Percentiles rank a stretch among this genome's conserved stretches.
These are phyloP conservation scores for Strigamia maritima DNA, from an alignment of 2,888 invertebrate species.

Conservation along the genomic window DNA sequence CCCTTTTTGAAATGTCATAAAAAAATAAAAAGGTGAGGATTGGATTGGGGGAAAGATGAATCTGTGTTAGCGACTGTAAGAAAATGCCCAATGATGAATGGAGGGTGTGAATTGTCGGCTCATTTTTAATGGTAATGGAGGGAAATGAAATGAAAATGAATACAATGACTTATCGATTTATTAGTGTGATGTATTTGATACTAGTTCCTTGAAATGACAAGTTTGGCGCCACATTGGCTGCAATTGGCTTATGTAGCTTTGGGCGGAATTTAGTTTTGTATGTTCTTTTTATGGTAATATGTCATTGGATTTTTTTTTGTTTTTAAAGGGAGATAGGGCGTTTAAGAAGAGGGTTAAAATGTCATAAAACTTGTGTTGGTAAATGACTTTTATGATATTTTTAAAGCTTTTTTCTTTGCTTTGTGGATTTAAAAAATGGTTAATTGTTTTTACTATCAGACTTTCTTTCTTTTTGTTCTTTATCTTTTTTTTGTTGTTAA, in stretches of 20 bases:
- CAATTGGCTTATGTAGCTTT: background rate
- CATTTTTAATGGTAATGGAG: slow-evolving; percentile 7
- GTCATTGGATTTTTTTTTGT: background rate
- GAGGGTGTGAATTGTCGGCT: background rate
- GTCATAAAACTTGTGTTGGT: too few relatives aligned
- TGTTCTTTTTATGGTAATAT: background rate
- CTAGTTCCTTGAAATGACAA: background rate
- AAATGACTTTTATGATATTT: too few relatives aligned
- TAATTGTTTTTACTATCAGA: background rate
- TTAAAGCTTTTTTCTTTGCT: background rate
- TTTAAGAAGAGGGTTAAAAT: too few relatives aligned
- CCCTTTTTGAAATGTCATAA: slow-evolving; percentile 5
- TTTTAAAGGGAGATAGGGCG: background rate
- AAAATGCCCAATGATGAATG: background rate
- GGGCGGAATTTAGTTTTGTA: background rate
- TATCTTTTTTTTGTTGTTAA: background rate
- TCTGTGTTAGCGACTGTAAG: background rate
- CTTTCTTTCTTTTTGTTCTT: background rate
- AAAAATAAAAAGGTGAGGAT: background rate
- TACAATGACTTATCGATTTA: background rate
- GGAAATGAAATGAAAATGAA: slow-evolving; percentile 13
- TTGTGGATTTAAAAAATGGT: background rate
- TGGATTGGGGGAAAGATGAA: background rate
- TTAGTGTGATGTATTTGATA: slow-evolving; percentile 3
- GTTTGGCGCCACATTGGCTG: background rate